Conservation (phyloP, 2,113 vertebrate species). For the Anguilla japonica region DNA sequence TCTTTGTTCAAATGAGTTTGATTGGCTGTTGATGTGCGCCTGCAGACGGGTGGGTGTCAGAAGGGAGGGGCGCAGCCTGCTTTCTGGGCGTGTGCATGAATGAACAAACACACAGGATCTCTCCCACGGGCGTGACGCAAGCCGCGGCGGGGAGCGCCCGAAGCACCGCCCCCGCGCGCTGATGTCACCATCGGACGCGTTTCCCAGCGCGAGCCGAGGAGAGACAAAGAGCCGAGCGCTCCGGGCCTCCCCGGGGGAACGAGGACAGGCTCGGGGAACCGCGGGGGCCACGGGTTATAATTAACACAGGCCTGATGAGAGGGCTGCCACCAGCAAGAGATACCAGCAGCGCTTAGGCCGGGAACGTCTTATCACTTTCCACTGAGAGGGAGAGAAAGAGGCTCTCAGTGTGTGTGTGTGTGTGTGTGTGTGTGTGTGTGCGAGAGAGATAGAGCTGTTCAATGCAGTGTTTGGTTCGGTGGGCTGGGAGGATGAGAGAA, state of each 20-base stretch:
- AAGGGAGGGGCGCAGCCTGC: neutral
- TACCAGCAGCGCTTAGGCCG: neutral
- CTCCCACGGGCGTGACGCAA: neutral
- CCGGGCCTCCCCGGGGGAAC: conserved; percentile 63
- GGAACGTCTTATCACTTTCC: conserved; percentile 8
- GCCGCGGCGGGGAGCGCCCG: neutral
- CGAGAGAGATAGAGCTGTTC: too few relatives aligned
- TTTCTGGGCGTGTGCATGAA: neutral
- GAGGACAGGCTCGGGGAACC: conserved; percentile 1
- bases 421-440: neutral
- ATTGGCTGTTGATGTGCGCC: neutral
- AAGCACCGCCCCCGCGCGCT: neutral
- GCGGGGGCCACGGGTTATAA: neutral
- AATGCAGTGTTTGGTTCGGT: too few relatives aligned
- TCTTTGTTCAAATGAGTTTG: neutral
- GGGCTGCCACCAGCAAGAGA: neutral
- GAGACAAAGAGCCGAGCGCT: conserved; percentile 63
- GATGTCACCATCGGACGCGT: neutral
- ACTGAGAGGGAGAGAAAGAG: neutral
- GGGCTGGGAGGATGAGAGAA: neutral
- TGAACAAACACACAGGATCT: neutral
- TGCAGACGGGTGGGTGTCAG: neutral
- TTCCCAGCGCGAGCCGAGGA: conserved; percentile 56
- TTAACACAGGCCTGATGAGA: conserved; percentile 16
- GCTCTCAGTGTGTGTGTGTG: neutral